Evolutionary conservation across 2,888 invertebrate genomes (phyloP), one percentile per base, ranked within the genome.

Genomic region (Campaea margaritaria): DNA sequence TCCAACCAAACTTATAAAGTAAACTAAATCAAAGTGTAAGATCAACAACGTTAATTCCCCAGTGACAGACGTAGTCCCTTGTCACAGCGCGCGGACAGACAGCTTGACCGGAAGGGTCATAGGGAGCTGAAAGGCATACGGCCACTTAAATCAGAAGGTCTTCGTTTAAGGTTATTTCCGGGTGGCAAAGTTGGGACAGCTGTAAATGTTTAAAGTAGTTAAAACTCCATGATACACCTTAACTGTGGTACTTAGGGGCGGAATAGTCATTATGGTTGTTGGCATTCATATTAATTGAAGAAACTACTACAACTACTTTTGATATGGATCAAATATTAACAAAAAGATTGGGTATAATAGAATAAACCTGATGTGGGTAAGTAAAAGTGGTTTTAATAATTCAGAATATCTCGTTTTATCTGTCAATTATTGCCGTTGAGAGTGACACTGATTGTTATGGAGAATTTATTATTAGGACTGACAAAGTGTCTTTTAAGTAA

Each of bases 21-120:
- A 1, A 27, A 51, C 47, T 48, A 44, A 52, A 58, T 44, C 58
- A 58, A 58, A 48, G 39, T 43, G 12, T 21, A 54, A 54, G 54
- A 59, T 59, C 53, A 59, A 59, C 59, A 60, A 8, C 36, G 49
- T 39, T 58, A 62, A 62, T 62, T 60, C 60, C 46, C 5, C 28
- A 50, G 58, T 50, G 58, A 51, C 58, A 48, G 58, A 53, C 49
- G 51, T 34, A n/a, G 57, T 51, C 69, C 67, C 61, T 57, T 51
- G 65, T 69, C 65, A 69, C 58, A 21, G 54, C 56, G 58, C 53
- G 49, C 39, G 42, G 53, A 60, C 64, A 67, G 65, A 59, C 65
- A 67, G 65, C 60, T 62, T 63, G 64, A 63, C 67, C 69, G 65
- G 58, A 62, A 58, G 64, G 63, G 62, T 61, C 62, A 60, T 39